A percentile compares a stretch with the other conserved stretches of the same genome.
These are phyloP conservation scores for Zaprionus nigranus DNA, from an alignment of 1,140 invertebrate genomes.

Conservation along the genomic window DNA sequence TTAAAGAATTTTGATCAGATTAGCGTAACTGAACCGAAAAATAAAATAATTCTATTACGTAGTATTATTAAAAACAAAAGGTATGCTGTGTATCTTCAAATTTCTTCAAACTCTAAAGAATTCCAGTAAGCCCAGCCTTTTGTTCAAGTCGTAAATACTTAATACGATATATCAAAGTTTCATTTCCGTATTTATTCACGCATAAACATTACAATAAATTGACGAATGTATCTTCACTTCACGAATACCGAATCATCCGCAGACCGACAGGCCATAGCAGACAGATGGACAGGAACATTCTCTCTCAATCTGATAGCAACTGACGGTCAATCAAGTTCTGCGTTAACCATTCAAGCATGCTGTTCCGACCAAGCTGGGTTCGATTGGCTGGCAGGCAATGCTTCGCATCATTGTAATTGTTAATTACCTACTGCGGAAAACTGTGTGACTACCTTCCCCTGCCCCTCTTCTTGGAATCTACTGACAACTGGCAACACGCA, in stretches of 20 bases:
- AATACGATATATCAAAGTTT: conserved; percentile 21
- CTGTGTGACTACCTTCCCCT: conserved; percentile 33
- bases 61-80: no score
- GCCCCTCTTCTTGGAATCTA: background rate
- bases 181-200: conserved; percentile 63
- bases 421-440: conserved; percentile 76
- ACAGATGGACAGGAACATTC: conserved; percentile 31
- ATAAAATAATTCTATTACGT: background rate
- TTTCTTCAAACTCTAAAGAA: background rate
- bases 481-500: conserved; percentile 46
- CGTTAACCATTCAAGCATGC: conserved; percentile 67
- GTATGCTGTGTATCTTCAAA: background rate
- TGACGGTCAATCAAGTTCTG: conserved; percentile 75
- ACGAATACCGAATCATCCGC: conserved; percentile 20
- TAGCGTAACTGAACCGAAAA: background rate
- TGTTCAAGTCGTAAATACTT: background rate
- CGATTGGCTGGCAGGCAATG: conserved; percentile 35
- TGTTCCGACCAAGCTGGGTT: conserved; percentile 35
- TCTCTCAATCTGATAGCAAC: conserved; percentile 60
- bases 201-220: conserved; percentile 54
- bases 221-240: conserved; percentile 14
- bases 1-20: background rate
- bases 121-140: background rate
- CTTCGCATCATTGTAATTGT: conserved; percentile 78
- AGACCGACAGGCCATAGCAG: conserved; percentile 20